Evolutionary conservation across 2,888 invertebrate species (phyloP).

Genomic region (Colostygia pectinataria): DNA sequence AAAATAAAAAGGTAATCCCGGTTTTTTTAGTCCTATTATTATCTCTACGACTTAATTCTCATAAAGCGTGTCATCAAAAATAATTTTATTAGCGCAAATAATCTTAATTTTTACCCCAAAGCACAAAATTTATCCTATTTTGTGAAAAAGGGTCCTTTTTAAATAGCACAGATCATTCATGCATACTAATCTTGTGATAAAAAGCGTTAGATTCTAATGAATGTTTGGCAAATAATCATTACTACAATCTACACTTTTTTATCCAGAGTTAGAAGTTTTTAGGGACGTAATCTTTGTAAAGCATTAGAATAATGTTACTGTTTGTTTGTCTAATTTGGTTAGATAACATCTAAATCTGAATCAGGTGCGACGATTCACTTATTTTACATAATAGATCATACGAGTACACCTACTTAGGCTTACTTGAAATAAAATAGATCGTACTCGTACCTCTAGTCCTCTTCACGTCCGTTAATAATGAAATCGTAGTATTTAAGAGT

Average conservation of each 20-base stretch:
- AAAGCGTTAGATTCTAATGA: conserved; percentile 21
- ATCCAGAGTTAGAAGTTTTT: conserved; percentile 4
- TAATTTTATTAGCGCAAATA: conserved; percentile 10
- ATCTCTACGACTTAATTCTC: too few species aligned
- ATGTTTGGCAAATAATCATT: conserved; percentile 4
- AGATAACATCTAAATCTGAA: conserved; percentile 24
- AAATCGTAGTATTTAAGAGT: too few species aligned
- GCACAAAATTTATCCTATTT: too few species aligned
- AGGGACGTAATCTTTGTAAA: conserved; percentile 22
- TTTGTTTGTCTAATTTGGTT: conserved; percentile 31
- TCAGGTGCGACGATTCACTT: conserved; percentile 13
- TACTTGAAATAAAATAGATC: too few species aligned
- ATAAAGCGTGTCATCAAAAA: neutral
- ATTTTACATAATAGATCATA: too few species aligned
- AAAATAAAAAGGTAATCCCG: too few species aligned
- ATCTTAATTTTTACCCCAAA: conserved; percentile 17
- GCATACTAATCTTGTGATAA: conserved; percentile 21
- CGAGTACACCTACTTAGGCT: too few species aligned
- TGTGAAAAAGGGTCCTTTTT: conserved; percentile 14
- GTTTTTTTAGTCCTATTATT: too few species aligned
- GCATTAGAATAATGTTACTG: conserved; percentile 24
- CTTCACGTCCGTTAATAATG: too few species aligned
- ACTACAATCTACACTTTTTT: neutral
- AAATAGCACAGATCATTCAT: conserved; percentile 5
- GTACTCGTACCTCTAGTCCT: too few species aligned